Conservation (phyloP, 2,888 invertebrate species). For the Agriopis marginaria region DNA sequence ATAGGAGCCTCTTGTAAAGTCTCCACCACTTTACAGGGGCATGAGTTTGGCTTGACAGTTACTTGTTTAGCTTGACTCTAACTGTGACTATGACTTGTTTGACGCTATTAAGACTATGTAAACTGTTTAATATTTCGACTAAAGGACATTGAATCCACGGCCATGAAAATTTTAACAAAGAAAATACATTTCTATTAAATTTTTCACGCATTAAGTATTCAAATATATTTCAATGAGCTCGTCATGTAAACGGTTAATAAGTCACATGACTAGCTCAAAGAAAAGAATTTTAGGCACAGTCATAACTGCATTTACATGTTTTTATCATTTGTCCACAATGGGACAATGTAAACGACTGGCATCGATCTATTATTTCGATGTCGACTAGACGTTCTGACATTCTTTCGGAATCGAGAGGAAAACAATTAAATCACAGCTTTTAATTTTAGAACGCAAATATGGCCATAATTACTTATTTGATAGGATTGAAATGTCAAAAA, state of each 20-base stretch:
- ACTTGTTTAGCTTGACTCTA: too few species aligned
- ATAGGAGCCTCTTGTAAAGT: too few species aligned
- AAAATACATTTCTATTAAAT: not conserved
- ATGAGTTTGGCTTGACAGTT: too few species aligned
- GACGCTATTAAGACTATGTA: too few species aligned
- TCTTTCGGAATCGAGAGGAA: not conserved
- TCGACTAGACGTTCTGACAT: not conserved
- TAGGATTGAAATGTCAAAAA: too few species aligned
- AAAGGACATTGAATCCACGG: too few species aligned
- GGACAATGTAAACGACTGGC: not conserved
- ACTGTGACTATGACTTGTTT: too few species aligned
- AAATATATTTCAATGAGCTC: constrained; percentile 9
- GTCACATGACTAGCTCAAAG: constrained; percentile 14
- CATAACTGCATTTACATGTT: not conserved
- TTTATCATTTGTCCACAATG: not conserved
- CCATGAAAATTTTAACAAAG: too few species aligned
- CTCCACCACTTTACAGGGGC: too few species aligned
- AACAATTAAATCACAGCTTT: not conserved
- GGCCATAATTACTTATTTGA: too few species aligned
- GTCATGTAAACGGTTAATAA: constrained; percentile 5
- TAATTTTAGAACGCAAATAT: not conserved
- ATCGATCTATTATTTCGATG: not conserved
- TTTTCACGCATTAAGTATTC: constrained; percentile 19
- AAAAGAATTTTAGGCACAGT: constrained; percentile 9
- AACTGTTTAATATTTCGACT: too few species aligned